Base-by-base conservation (phyloP, 92 coral and sea anemone genomes). In the Siderastrea radians region DNA sequence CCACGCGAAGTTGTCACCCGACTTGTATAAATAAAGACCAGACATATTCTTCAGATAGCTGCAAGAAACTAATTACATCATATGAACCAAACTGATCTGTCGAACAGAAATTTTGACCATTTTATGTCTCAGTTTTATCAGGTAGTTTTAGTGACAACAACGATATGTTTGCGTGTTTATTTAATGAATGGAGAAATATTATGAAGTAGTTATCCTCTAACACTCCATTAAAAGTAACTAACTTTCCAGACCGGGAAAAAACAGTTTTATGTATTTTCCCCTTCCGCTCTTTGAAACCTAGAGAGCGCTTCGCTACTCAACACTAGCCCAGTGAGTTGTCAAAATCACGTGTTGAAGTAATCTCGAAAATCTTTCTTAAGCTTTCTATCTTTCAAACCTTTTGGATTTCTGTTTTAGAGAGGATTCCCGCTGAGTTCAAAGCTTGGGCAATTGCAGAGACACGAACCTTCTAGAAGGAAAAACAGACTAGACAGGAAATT, bases 381-480 rank as follows among this genome's bases (percentile, higher is more conserved):
- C 6, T 5, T 11, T 48, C 75, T 71, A 15, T 61, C 66, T 61
- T 14, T 61, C 66, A n/a, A 16, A 6, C n/a, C 75, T 16, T 49
- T 50, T n/a, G 13, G 14, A 11, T 45, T n/a, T 46, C 47, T 4
- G 3, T 70, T 48, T 47, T 3, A 38, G 61, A 50, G 75, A 57
- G 81, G 81, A 3, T 45, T 10, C 76, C 67, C 17, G 85, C 85
- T 68, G 75, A 8, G 43, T 49, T 12, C n/a, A 9, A 63, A 68
- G 7, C 19, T 19, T 14, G 16, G 60, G n/a, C 57, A 13, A 58
- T 66, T 54, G 59, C 49, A 80, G 19, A 60, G 44, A 9, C 53
- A 68, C 16, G 76, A 68, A 68, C 13, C 17, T 81, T 81, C 85
- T 44, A 68, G 76, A 68, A 79, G 43, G 13, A 81, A 52, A 15